Conservation (phyloP, 2,797 vertebrate species). For the Tinamus major region DNA sequence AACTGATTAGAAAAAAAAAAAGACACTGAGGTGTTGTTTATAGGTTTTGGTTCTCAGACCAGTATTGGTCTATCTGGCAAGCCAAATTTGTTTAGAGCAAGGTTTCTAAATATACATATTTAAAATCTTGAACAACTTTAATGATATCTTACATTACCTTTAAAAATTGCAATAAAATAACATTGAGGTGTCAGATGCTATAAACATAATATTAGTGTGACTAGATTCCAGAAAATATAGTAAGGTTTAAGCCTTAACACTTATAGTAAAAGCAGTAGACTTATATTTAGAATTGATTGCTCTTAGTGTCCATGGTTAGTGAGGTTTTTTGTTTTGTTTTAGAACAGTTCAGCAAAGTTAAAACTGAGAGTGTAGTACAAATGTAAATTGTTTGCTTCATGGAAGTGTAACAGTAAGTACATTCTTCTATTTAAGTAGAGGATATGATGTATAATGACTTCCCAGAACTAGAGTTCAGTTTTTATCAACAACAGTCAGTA, state of each 20-base stretch:
- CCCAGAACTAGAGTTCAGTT: neutral
- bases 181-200: neutral
- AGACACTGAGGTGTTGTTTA: neutral
- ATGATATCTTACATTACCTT: neutral
- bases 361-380: neutral
- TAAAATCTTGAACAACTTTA: neutral
- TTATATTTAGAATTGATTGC: neutral
- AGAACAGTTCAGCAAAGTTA: neutral
- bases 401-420: neutral
- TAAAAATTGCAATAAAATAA: neutral
- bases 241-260: neutral
- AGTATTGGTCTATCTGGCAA: neutral
- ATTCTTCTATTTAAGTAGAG: neutral
- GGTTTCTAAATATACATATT: neutral
- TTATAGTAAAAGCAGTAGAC: neutral
- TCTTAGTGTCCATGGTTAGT: neutral
- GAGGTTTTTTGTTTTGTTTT: neutral
- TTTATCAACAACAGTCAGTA: conserved; percentile 1
- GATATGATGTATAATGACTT: neutral
- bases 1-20: neutral
- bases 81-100: neutral
- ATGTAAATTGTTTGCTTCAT: neutral
- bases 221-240: neutral
- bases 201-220: neutral
- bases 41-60: neutral